Conservation (phyloP, 2,888 invertebrate genomes). For the Tinea trinotella region DNA sequence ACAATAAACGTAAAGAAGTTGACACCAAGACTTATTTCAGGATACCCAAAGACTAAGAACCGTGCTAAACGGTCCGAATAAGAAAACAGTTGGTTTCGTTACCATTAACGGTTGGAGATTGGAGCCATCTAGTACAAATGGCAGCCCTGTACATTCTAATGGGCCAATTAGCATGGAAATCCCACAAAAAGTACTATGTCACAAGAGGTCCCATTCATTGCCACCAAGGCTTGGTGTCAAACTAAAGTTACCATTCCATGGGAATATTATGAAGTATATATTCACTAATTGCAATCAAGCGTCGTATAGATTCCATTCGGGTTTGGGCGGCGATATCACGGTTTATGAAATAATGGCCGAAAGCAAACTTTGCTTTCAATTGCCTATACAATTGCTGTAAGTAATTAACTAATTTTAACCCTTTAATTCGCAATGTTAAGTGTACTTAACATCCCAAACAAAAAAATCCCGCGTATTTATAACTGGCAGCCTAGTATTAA, state of each 20-base stretch:
- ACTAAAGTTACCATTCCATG: constrained; percentile 85
- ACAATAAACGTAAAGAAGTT: too few species aligned
- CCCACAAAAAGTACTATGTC: constrained; percentile 49
- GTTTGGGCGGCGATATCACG: constrained; percentile 91
- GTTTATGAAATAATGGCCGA: constrained; percentile 96
- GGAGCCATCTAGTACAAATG: constrained; percentile 80
- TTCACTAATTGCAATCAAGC: constrained; percentile 82
- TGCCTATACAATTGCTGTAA: constrained; percentile 92
- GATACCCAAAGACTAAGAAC: constrained; percentile 73
- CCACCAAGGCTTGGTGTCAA: constrained; percentile 87
- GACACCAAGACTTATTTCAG: constrained; percentile 33
- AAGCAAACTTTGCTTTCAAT: constrained; percentile 85
- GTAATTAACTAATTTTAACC: too few species aligned
- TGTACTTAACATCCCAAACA: too few species aligned
- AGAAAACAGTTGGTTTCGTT: constrained; percentile 85
- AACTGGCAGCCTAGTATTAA: too few species aligned
- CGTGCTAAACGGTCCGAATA: constrained; percentile 71
- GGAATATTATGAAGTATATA: constrained; percentile 77
- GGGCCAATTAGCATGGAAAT: constrained; percentile 53
- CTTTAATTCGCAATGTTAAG: too few species aligned
- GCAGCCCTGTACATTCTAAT: constrained; percentile 78
- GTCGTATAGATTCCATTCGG: constrained; percentile 91
- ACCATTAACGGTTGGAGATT: constrained; percentile 90
- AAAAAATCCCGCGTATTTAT: too few species aligned
- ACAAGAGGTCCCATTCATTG: constrained; percentile 85